These are phyloP conservation scores for Cercopithecus mona DNA, from an alignment of 2,113 vertebrate genomes.

Conservation along the genomic window DNA sequence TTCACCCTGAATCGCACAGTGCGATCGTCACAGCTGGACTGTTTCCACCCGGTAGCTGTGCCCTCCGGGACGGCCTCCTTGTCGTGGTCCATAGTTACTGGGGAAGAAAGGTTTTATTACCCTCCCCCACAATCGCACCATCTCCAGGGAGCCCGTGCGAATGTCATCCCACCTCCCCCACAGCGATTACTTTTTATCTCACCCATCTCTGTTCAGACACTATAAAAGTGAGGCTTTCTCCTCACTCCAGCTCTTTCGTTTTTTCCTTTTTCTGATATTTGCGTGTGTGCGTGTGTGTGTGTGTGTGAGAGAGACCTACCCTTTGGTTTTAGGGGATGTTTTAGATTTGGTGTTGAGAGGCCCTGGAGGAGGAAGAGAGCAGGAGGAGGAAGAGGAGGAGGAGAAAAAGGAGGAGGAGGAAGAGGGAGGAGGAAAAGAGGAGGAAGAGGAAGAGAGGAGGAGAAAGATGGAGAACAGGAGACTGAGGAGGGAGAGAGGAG, in stretches of 20 bases:
- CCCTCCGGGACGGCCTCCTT: neutral
- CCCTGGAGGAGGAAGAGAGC: neutral
- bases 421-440: neutral
- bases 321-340: neutral
- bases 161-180: neutral
- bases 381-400: too few species aligned
- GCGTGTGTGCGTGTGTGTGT: too few species aligned
- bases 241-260: neutral
- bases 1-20: neutral
- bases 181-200: neutral
- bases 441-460: too few species aligned
- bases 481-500: neutral
- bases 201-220: neutral
- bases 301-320: too few species aligned
- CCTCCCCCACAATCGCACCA: neutral
- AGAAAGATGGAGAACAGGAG: too few species aligned
- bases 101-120: conserved; percentile 8
- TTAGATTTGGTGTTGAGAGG: neutral
- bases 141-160: neutral
- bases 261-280: neutral
- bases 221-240: neutral
- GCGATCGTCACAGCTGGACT: neutral
- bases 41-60: neutral
- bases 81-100: neutral
- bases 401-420: too few species aligned